A percentile compares a stretch with the other conserved stretches of the same genome.
These are phyloP conservation scores for Linyphia triangularis DNA, from an alignment of 2,888 invertebrate genomes.

Conservation along the genomic window DNA sequence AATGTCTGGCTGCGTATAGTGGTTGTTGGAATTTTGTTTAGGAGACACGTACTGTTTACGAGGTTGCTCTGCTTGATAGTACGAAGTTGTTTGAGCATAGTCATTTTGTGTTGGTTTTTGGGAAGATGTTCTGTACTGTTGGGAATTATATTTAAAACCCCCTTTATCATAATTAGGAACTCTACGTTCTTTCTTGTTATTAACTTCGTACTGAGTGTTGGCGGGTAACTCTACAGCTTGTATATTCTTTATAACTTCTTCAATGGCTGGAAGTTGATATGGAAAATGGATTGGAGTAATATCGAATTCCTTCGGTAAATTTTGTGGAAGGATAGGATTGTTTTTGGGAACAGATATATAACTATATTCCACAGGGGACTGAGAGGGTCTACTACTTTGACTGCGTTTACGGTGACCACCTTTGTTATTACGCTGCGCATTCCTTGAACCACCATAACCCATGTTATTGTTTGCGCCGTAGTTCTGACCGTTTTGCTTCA, in stretches of 20 bases:
- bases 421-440: conserved; percentile 12
- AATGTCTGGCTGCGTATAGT: conserved; percentile 40
- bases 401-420: conserved; percentile 15
- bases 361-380: conserved; percentile 40
- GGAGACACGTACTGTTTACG: neutral
- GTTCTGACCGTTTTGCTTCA: conserved; percentile 12
- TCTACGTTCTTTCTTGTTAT: conserved; percentile 20
- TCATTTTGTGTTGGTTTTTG: neutral
- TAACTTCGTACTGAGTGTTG: neutral
- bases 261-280: conserved; percentile 18
- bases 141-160: neutral
- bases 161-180: conserved; percentile 31
- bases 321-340: conserved; percentile 16
- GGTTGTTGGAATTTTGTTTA: conserved; percentile 3
- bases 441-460: neutral
- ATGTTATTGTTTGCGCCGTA: neutral
- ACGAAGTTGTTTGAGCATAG: neutral
- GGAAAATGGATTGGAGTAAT: conserved; percentile 52
- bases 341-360: conserved; percentile 46
- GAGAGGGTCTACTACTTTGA: conserved; percentile 33
- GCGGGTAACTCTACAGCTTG: conserved; percentile 64
- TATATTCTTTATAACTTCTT: conserved; percentile 57
- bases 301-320: conserved; percentile 35
- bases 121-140: conserved; percentile 14
- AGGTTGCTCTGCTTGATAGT: conserved; percentile 38